Conservation (phyloP, 2,888 invertebrate species). For the Helobdella robusta region DNA sequence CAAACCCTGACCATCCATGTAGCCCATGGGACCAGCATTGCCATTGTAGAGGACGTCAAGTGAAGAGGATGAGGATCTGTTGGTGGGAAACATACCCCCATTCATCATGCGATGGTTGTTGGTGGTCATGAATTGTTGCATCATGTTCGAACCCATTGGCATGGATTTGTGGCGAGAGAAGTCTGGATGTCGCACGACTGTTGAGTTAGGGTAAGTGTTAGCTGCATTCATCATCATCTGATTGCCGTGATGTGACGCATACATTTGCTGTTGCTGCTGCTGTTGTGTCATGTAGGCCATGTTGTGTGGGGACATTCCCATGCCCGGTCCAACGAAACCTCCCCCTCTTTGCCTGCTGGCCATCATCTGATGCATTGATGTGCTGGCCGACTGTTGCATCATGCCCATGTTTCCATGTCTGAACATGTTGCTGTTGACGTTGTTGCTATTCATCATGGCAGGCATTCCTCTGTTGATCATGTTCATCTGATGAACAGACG, state of each 20-base stretch:
- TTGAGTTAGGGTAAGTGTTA: constrained; percentile 6
- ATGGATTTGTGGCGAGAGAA: constrained; percentile 21
- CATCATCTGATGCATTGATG: constrained; percentile 22
- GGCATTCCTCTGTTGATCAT: constrained; percentile 5
- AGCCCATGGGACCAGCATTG: neutral
- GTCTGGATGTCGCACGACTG: constrained; percentile 9
- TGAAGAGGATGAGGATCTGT: neutral
- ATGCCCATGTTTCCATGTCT: constrained; percentile 14
- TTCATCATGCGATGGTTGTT: neutral
- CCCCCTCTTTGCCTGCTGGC: constrained; percentile 15
- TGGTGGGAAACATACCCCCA: constrained; percentile 5
- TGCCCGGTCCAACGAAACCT: constrained; percentile 7
- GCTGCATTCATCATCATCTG: constrained; percentile 21
- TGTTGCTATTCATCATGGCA: constrained; percentile 1
- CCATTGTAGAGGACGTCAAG: constrained; percentile 11
- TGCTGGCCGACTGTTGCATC: constrained; percentile 4
- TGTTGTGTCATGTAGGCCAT: neutral
- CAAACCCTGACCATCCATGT: neutral
- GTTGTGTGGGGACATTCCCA: constrained; percentile 6
- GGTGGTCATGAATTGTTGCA: constrained; percentile 6
- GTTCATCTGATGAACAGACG: constrained; percentile 5
- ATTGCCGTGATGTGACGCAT: constrained; percentile 9
- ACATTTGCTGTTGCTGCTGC: constrained; percentile 22
- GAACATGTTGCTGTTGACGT: neutral
- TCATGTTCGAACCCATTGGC: constrained; percentile 11